These are phyloP conservation scores for Hemistola chrysoprasaria DNA, from an alignment of 2,888 invertebrate species.

Conservation along the genomic window DNA sequence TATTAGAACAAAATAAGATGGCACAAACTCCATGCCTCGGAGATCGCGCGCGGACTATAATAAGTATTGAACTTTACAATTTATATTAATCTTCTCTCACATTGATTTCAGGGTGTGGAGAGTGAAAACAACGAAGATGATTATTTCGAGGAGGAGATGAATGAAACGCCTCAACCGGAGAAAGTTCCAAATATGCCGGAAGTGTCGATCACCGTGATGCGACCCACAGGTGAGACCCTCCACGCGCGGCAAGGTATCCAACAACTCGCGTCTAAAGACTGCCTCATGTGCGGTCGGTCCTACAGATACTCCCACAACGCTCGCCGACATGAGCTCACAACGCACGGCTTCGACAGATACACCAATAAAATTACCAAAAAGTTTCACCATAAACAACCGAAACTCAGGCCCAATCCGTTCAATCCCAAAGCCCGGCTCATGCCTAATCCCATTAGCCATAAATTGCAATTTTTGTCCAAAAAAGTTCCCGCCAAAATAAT, in stretches of 20 bases:
- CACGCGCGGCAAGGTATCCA: slow-evolving; percentile 74
- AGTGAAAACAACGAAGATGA: slow-evolving; percentile 69
- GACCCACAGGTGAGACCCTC: slow-evolving; percentile 68
- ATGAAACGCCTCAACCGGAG: slow-evolving; percentile 40
- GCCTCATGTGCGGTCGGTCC: slow-evolving; percentile 72
- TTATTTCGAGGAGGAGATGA: slow-evolving; percentile 54
- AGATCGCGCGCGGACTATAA: no score
- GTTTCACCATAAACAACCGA: slow-evolving; percentile 55
- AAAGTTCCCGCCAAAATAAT: slow-evolving; percentile 54
- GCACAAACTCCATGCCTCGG: no score
- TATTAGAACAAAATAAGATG: no score
- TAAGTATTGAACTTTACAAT: no score
- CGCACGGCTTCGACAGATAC: slow-evolving; percentile 76
- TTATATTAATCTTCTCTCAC: background rate
- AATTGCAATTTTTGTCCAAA: slow-evolving; percentile 66
- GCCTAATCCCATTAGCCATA: slow-evolving; percentile 76
- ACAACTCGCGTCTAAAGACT: slow-evolving; percentile 76
- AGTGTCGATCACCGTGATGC: slow-evolving; percentile 75
- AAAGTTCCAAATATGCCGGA: slow-evolving; percentile 68
- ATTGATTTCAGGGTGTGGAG: slow-evolving; percentile 63
- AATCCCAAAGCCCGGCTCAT: slow-evolving; percentile 75
- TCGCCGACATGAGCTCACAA: slow-evolving; percentile 71
- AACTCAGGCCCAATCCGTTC: slow-evolving; percentile 74
- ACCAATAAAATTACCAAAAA: slow-evolving; percentile 72
- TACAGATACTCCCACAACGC: slow-evolving; percentile 80